Evolutionary conservation across 2,113 vertebrate species (phyloP).

Genomic region (Centropus bengalensis): DNA sequence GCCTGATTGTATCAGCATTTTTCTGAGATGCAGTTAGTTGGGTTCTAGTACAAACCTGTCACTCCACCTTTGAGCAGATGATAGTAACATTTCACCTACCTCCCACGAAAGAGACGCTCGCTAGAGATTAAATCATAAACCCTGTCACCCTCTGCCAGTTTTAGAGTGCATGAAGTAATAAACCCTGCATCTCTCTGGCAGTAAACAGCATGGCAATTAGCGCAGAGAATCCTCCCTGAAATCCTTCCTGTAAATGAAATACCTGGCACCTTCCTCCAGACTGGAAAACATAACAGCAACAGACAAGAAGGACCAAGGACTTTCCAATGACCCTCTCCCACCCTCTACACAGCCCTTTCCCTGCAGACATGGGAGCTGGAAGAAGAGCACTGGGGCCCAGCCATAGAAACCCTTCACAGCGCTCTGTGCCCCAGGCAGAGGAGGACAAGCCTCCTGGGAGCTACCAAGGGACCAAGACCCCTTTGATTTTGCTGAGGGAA

Average conservation of each 20-base stretch:
- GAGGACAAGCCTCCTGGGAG: not conserved
- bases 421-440: not conserved
- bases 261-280: not conserved
- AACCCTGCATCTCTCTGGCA: slow-evolving; percentile 14
- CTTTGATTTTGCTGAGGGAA: slow-evolving; percentile 8
- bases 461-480: not conserved
- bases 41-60: slow-evolving; percentile 43
- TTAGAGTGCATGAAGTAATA: not conserved
- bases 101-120: slow-evolving; percentile 30
- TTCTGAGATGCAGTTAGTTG: slow-evolving; percentile 60
- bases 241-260: not conserved
- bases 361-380: not conserved
- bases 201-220: slow-evolving; percentile 39
- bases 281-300: not conserved
- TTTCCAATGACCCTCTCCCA: not conserved
- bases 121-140: slow-evolving; percentile 49
- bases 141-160: not conserved
- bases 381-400: not conserved
- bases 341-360: not conserved
- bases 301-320: not conserved
- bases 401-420: not conserved
- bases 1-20: slow-evolving; percentile 66
- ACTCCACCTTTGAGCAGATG: slow-evolving; percentile 65
- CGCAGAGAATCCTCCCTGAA: not conserved
- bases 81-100: slow-evolving; percentile 33